These are phyloP conservation scores for Encarsia formosa DNA, from an alignment of 2,888 invertebrate genomes.

Conservation along the genomic window DNA sequence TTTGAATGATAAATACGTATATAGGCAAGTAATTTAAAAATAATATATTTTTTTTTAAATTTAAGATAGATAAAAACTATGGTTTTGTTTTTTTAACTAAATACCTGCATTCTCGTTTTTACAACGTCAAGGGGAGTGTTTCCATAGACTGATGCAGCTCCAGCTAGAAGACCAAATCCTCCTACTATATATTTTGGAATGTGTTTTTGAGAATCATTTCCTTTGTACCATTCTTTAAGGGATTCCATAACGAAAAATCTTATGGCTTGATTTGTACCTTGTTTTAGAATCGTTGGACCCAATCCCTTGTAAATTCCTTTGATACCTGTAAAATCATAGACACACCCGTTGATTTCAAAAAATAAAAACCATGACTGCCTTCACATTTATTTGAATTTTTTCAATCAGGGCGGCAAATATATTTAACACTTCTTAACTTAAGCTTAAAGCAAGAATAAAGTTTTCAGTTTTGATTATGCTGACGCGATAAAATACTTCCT, in stretches of 20 bases:
- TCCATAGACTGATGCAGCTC: slow-evolving; percentile 94
- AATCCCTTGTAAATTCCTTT: slow-evolving; percentile 90
- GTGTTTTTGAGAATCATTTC: slow-evolving; percentile 75
- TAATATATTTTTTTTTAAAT: slow-evolving; percentile 20
- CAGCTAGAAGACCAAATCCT: slow-evolving; percentile 89
- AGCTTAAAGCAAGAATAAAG: too few species aligned
- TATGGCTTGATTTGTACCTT: slow-evolving; percentile 98
- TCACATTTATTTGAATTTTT: too few species aligned
- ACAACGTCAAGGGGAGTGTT: slow-evolving; percentile 99
- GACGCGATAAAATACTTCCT: too few species aligned
- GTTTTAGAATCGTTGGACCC: slow-evolving; percentile 93
- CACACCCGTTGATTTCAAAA: too few species aligned
- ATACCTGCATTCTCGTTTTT: slow-evolving; percentile 95
- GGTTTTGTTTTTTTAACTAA: too few species aligned
- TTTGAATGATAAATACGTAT: too few species aligned
- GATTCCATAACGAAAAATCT: slow-evolving; percentile 97
- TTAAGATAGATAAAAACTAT: too few species aligned
- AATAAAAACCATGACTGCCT: too few species aligned
- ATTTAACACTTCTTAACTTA: too few species aligned
- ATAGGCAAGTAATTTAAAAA: neutral
- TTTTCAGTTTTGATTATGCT: too few species aligned
- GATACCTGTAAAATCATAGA: slow-evolving; percentile 58
- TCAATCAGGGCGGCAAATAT: too few species aligned
- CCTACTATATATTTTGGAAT: slow-evolving; percentile 90
- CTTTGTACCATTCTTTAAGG: slow-evolving; percentile 85